Evolutionary conservation across 2,113 vertebrate genomes (phyloP).

Genomic region (Lipotes vexillifer): DNA sequence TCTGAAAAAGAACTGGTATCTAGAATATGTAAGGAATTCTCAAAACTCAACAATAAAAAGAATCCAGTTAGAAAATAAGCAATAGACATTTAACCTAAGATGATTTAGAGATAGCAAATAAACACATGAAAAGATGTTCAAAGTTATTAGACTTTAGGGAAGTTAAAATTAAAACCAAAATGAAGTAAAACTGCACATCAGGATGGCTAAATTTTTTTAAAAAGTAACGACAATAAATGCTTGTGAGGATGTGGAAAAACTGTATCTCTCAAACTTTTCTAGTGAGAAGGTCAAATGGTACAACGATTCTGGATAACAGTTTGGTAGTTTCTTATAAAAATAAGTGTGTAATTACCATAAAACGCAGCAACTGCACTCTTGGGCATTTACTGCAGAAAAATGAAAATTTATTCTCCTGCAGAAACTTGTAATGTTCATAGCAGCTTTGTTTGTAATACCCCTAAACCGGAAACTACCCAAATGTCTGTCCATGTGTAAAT

Average conservation of each 20-base stretch:
- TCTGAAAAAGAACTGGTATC: background rate
- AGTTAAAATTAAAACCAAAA: conserved; percentile 4
- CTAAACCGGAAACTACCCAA: background rate
- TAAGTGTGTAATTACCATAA: background rate
- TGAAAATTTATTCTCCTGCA: background rate
- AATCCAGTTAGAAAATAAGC: background rate
- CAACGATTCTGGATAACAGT: background rate
- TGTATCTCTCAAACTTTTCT: background rate
- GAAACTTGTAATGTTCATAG: background rate
- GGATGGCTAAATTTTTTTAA: background rate
- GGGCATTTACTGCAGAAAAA: background rate
- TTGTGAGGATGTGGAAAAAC: background rate
- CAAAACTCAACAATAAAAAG: background rate
- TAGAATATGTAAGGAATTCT: background rate
- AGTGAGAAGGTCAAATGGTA: background rate
- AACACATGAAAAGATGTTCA: background rate
- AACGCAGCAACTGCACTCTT: background rate
- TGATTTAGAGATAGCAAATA: background rate
- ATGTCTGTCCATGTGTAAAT: background rate
- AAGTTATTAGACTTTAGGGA: background rate
- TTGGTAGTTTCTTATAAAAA: background rate
- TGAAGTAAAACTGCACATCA: background rate
- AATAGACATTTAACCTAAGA: background rate
- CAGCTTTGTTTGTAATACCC: background rate
- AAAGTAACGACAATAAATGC: background rate